Percentiles rank a stretch among this genome's conserved stretches.
These are phyloP conservation scores for Pyrocoelia pectoralis DNA, from an alignment of 2,888 invertebrate species.

Conservation along the genomic window DNA sequence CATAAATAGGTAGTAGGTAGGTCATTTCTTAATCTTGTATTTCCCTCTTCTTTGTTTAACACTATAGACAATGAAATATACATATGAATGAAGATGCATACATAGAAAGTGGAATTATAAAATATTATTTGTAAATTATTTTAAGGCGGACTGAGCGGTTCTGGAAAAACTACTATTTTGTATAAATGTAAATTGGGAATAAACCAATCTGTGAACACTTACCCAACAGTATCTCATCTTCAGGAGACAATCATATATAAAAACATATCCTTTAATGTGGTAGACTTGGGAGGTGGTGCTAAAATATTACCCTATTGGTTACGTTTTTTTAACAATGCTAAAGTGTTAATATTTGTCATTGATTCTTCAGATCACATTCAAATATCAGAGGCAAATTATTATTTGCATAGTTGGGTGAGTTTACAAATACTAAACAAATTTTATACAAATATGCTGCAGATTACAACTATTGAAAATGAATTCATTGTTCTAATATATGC, in stretches of 20 bases:
- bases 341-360: slow-evolving; percentile 96
- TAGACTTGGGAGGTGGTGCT: slow-evolving; percentile 99
- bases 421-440: background rate
- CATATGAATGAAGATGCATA: background rate
- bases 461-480: slow-evolving; percentile 94
- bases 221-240: slow-evolving; percentile 98
- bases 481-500: slow-evolving; percentile 95
- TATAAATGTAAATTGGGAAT: slow-evolving; percentile 93
- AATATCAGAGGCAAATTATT: slow-evolving; percentile 90
- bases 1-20: too few relatives aligned
- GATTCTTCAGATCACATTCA: slow-evolving; percentile 94
- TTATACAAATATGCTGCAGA: slow-evolving; percentile 51
- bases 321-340: slow-evolving; percentile 97
- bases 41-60: too few relatives aligned
- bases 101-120: background rate
- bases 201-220: slow-evolving; percentile 94
- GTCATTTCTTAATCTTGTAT: too few relatives aligned
- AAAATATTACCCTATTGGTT: slow-evolving; percentile 98
- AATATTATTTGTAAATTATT: background rate
- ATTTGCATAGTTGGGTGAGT: slow-evolving; percentile 86
- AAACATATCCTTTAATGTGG: slow-evolving; percentile 98
- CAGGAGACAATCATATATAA: slow-evolving; percentile 99
- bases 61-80: background rate
- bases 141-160: background rate
- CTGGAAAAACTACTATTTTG: slow-evolving; percentile 97